phyloP scores from a whole-genome alignment of 2,113 vertebrate genomes.

The Diphyllodes magnificus region DNA sequence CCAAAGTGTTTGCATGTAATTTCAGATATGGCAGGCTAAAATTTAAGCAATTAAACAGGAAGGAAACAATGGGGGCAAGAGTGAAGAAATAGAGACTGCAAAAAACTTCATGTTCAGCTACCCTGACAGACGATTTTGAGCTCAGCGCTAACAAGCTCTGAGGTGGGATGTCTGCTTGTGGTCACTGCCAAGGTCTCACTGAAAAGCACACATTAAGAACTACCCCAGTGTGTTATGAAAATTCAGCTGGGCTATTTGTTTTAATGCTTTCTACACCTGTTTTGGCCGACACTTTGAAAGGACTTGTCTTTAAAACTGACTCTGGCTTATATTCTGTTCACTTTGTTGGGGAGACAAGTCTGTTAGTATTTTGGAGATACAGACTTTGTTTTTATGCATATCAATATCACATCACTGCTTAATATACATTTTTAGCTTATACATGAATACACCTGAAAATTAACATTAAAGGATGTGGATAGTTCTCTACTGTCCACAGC shows the following conservation, averaged over 20 bases:
- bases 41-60: not conserved
- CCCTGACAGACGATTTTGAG: not conserved
- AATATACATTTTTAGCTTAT: not conserved
- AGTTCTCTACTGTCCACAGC: not conserved
- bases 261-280: constrained; percentile 7
- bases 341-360: not conserved
- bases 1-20: not conserved
- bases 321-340: not conserved
- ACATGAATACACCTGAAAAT: not conserved
- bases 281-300: not conserved
- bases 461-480: not conserved
- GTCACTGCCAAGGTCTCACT: not conserved
- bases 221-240: not conserved
- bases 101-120: not conserved
- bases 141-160: not conserved
- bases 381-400: not conserved
- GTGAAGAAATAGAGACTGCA: not conserved
- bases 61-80: not conserved
- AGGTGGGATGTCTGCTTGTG: not conserved
- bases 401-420: not conserved
- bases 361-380: not conserved
- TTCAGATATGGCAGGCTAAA: not conserved
- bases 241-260: constrained; percentile 9
- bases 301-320: not conserved
- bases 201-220: not conserved